Evolutionary conservation across 2,888 invertebrate species (phyloP).

Genomic region (Oscheius sp.): DNA sequence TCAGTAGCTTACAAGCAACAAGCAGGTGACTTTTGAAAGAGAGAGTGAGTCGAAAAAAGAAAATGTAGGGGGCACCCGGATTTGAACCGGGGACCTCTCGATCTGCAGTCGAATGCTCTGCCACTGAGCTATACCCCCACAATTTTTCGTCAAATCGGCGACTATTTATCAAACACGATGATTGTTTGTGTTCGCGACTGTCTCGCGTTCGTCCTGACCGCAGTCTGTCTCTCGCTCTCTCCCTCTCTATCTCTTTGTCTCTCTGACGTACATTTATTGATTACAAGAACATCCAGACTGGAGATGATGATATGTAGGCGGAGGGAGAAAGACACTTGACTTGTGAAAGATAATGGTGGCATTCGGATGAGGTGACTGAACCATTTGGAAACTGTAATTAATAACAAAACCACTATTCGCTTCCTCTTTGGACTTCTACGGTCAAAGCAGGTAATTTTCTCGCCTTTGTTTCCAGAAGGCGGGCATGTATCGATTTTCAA

Average conservation of each 20-base stretch:
- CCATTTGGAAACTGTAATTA: conserved; percentile 1
- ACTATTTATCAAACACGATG: too few relatives aligned
- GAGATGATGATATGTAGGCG: conserved; percentile 11
- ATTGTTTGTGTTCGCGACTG: too few relatives aligned
- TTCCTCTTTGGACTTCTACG: not conserved
- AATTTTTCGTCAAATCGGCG: too few relatives aligned
- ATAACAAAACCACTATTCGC: not conserved
- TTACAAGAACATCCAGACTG: not conserved
- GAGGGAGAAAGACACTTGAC: conserved; percentile 22
- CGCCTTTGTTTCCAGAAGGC: not conserved
- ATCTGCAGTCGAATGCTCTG: conserved; percentile 73
- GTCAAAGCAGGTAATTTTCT: not conserved
- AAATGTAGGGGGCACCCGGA: conserved; percentile 64
- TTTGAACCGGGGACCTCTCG: conserved; percentile 72
- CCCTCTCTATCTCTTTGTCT: too few relatives aligned
- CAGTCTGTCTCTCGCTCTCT: too few relatives aligned
- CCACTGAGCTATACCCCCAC: conserved; percentile 71
- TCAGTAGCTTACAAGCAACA: too few relatives aligned
- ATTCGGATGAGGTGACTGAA: not conserved
- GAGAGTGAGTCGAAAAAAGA: not conserved
- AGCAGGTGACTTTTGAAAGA: not conserved
- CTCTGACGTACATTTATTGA: not conserved
- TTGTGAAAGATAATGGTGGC: conserved; percentile 15
- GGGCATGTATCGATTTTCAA: not conserved
- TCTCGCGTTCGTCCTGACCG: too few relatives aligned